Evolutionary conservation across 2,113 vertebrate genomes (phyloP), one percentile per base, ranked within the genome.

Genomic region (Ochotona curzoniae): DNA sequence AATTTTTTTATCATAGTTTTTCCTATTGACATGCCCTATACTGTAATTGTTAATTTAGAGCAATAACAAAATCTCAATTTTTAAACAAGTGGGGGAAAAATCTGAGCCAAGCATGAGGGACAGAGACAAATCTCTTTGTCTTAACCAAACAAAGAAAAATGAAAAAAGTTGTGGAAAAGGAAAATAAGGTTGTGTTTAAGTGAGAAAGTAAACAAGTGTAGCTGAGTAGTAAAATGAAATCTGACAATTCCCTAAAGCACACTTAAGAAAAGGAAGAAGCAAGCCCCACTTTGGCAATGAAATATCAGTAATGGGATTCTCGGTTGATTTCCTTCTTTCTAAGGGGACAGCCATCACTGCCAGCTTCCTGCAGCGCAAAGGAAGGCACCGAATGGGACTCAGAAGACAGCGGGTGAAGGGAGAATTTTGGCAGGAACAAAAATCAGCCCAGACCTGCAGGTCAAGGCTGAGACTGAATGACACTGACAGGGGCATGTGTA

Each of bases 311-410:
- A 95, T 63, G 93, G 92, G 87, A 94, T 96, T 94, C 54, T 96
- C 90, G 60, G 86, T 75, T 94, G 91, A 83, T 86, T 89, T 96
- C 96, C 35, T 96, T 93, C 38, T 44, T 44, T 44, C 3, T 44
- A 44, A 44, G 38, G 38, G 38, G 38, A 44, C 6, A 44, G 38
- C 38, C 38, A 44, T 44, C 38, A 6, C 38, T 44, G 38, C n/a
- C n/a, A n/a, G n/a, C n/a, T n/a, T 44, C 91, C 95, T 67, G 85
- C 84, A 94, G 86, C 91, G 6, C 74, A 91, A 74, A 78, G 28
- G 85, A 7, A 84, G 96, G 97, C 94, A 96, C 84, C 83, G 51
- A 95, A 96, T 94, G 94, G 90, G 94, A 64, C 70, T 90, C 11
- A 28, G 85, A 93, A 63, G 82, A 84, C 83, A 47, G 35, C 1